Percentiles rank a stretch among this genome's conserved stretches.
Conservation (phyloP, 2,113 vertebrate genomes). For the Pterocles gutturalis region DNA sequence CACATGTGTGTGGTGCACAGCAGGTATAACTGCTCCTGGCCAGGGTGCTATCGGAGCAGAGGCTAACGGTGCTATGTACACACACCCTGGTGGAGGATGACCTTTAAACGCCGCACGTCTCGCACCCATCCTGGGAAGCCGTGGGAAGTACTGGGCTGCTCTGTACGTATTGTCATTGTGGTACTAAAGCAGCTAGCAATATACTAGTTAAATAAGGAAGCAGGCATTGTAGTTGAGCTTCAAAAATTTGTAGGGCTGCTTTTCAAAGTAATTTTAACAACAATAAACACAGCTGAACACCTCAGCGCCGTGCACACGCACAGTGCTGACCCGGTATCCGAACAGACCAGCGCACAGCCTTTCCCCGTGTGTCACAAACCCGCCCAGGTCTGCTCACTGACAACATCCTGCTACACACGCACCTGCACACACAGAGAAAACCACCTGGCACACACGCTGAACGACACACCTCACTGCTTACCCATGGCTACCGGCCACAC, state of each 20-base stretch:
- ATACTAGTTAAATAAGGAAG: constrained; percentile 8
- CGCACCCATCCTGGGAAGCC: neutral
- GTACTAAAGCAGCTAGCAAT: neutral
- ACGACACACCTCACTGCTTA: neutral
- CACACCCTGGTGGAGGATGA: neutral
- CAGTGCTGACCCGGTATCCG: neutral
- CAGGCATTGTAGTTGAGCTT: neutral
- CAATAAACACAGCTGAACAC: neutral
- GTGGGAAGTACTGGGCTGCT: neutral
- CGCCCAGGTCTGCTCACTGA: neutral
- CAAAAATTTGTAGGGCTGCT: neutral
- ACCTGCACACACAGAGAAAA: neutral
- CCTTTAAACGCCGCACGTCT: neutral
- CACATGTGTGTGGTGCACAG: fast-evolving
- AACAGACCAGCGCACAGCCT: neutral
- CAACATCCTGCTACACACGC: neutral
- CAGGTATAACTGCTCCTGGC: neutral
- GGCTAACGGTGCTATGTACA: neutral
- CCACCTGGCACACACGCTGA: neutral
- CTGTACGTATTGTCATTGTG: neutral
- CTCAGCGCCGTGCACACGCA: fast-evolving
- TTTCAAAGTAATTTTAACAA: neutral
- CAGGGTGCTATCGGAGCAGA: neutral
- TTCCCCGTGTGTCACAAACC: neutral
- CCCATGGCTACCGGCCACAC: neutral